These are phyloP conservation scores for Taenaris catops DNA, from an alignment of 2,888 invertebrate species.

Conservation along the genomic window DNA sequence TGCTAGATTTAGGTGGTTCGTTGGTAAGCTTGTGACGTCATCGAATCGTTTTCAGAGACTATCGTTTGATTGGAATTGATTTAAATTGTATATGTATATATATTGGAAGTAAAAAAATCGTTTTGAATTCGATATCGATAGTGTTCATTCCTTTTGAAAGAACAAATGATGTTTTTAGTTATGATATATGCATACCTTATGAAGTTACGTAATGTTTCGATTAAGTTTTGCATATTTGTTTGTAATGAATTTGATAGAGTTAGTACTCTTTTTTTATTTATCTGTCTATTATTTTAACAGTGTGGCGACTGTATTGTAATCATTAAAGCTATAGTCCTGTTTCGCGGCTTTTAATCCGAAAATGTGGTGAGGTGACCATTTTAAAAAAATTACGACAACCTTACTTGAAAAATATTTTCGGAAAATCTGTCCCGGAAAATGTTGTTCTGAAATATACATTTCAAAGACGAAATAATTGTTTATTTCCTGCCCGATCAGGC, in stretches of 20 bases:
- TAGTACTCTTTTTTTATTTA: neutral
- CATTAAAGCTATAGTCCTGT: constrained; percentile 4
- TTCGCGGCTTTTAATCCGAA: too few species aligned
- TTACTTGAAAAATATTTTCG: too few species aligned
- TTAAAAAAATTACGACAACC: too few species aligned
- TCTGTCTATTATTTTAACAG: too few species aligned
- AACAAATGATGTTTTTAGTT: constrained; percentile 1
- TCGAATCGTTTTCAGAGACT: constrained; percentile 47
- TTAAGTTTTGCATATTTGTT: constrained; percentile 15
- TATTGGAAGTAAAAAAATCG: constrained; percentile 31
- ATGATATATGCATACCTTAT: constrained; percentile 1
- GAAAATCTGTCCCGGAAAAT: too few species aligned
- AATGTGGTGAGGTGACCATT: too few species aligned
- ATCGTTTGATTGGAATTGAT: constrained; percentile 31
- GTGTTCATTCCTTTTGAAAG: constrained; percentile 26
- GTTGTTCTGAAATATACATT: too few species aligned
- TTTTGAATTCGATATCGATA: constrained; percentile 27
- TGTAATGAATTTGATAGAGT: constrained; percentile 8
- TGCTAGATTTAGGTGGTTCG: constrained; percentile 53
- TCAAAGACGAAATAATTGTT: too few species aligned
- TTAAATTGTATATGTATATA: constrained; percentile 40
- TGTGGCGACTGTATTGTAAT: too few species aligned
- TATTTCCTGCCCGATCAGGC: too few species aligned
- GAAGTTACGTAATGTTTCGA: constrained; percentile 1
- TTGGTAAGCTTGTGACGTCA: constrained; percentile 41